Evolutionary conservation across 2,797 vertebrate species (phyloP).

Genomic region (Gambusia yucatana): DNA sequence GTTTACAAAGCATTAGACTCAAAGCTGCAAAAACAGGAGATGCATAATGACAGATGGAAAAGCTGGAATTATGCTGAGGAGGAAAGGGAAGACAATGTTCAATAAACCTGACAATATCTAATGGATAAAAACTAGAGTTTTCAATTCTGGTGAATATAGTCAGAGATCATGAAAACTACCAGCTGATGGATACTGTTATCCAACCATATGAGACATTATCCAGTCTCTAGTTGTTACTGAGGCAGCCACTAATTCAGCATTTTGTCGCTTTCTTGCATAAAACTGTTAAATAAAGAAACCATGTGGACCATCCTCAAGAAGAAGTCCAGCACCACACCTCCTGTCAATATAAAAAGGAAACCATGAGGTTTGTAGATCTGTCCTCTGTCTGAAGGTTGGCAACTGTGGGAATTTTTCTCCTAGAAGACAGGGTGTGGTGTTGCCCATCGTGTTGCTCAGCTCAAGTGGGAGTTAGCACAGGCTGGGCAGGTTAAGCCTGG

Average conservation of each 20-base stretch:
- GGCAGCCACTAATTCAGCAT: neutral
- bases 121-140: neutral
- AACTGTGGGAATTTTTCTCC: neutral
- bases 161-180: neutral
- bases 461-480: slow-evolving; percentile 15
- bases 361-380: neutral
- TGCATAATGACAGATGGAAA: neutral
- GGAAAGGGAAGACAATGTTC: neutral
- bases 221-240: neutral
- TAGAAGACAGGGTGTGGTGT: slow-evolving; percentile 13
- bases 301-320: neutral
- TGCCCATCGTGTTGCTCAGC: slow-evolving; percentile 1
- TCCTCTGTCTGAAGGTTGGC: neutral
- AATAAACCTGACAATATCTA: neutral
- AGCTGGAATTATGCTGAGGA: neutral
- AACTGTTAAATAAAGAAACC: neutral
- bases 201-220: neutral
- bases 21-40: neutral
- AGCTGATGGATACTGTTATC: neutral
- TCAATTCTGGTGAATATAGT: neutral
- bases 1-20: neutral
- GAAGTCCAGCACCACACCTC: neutral
- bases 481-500: slow-evolving; percentile 57
- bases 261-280: neutral
- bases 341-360: neutral